These are phyloP conservation scores for Micromesistius poutassou DNA, from an alignment of 2,797 vertebrate genomes.

Conservation along the genomic window DNA sequence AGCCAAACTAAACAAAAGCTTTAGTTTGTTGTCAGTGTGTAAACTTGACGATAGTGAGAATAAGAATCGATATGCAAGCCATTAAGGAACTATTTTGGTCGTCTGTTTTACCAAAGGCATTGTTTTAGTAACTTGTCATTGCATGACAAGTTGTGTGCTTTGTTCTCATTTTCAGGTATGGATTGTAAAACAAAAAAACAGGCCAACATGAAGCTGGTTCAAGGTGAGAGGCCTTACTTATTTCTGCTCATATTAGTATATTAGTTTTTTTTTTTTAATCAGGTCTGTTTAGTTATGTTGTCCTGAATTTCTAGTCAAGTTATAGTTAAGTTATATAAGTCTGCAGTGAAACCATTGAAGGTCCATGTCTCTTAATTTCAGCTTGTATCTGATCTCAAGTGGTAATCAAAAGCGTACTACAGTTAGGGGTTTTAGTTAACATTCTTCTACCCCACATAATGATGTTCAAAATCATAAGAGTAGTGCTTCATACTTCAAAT, in stretches of 20 bases:
- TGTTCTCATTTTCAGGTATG: conserved; percentile 75
- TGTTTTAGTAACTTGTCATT: neutral
- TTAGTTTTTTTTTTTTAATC: neutral
- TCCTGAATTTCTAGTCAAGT: neutral
- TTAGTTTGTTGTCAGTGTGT: neutral
- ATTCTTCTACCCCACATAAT: no score
- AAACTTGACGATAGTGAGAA: neutral
- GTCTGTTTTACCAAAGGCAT: neutral
- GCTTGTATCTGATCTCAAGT: neutral
- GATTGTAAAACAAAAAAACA: conserved; percentile 79
- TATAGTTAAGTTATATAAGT: neutral
- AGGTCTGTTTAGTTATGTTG: neutral
- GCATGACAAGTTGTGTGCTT: neutral
- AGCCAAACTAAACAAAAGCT: neutral
- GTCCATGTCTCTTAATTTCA: neutral
- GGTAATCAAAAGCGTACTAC: neutral
- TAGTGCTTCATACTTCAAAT: neutral
- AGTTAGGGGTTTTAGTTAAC: neutral
- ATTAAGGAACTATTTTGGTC: neutral
- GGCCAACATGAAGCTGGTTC: conserved; percentile 85
- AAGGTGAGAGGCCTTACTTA: conserved; percentile 75
- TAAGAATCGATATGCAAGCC: neutral
- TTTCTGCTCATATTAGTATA: neutral
- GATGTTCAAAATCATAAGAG: neutral
- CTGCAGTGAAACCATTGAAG: neutral